phyloP scores from a whole-genome alignment of 2,888 invertebrate genomes.

The Salpingus planirostris region DNA sequence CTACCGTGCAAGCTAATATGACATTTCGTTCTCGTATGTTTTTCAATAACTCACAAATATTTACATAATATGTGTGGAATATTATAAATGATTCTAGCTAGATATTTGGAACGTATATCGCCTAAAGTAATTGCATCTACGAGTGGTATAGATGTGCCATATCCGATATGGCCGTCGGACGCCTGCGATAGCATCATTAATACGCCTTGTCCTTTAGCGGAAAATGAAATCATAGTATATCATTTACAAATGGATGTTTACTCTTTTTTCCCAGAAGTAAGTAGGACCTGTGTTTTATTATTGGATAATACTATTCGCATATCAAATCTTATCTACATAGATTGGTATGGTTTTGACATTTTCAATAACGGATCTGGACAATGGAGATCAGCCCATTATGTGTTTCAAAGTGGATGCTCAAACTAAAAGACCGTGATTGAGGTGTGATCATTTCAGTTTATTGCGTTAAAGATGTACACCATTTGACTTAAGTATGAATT shows the following conservation, averaged over 20 bases:
- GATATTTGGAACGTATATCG: constrained; percentile 2
- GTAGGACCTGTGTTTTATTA: too few species aligned
- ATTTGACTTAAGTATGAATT: too few species aligned
- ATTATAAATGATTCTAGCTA: constrained; percentile 1
- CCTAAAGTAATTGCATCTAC: constrained; percentile 1
- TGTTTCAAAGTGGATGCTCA: neutral
- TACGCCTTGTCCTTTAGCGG: constrained; percentile 4
- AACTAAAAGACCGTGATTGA: neutral
- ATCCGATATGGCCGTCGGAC: neutral
- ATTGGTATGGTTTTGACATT: neutral
- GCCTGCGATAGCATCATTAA: constrained; percentile 2
- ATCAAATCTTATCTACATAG: neutral
- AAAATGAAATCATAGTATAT: constrained; percentile 2
- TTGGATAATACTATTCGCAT: neutral
- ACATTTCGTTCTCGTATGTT: neutral
- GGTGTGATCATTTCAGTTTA: too few species aligned
- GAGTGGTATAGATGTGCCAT: neutral
- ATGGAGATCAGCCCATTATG: neutral
- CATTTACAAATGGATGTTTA: neutral
- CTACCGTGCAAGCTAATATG: neutral
- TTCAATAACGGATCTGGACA: neutral
- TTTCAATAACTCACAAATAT: neutral
- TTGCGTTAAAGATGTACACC: too few species aligned
- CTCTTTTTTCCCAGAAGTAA: neutral
- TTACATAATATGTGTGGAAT: too few species aligned